Evolutionary conservation across 2,113 vertebrate species (phyloP).

Genomic region (Cyphomyrus plagiostoma): DNA sequence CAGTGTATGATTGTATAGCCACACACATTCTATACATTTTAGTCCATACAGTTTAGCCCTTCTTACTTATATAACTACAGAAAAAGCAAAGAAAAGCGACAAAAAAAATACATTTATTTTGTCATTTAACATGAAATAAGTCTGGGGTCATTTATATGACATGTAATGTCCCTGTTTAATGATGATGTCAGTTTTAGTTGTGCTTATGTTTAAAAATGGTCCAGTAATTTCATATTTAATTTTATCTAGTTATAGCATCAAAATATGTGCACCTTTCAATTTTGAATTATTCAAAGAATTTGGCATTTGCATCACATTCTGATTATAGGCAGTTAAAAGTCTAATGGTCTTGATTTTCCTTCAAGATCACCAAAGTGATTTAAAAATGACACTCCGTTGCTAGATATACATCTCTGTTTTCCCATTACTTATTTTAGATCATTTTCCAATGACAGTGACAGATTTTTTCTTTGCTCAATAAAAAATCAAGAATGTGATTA

Average conservation of each 20-base stretch:
- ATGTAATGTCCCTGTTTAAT: background rate
- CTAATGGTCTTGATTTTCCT: background rate
- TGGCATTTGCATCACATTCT: background rate
- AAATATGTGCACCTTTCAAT: background rate
- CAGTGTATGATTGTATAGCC: background rate
- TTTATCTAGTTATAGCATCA: background rate
- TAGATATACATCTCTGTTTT: background rate
- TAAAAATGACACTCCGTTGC: background rate
- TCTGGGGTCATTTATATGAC: background rate
- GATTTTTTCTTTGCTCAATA: background rate
- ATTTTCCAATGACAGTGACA: background rate
- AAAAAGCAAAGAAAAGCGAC: background rate
- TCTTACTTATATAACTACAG: background rate
- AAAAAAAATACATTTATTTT: background rate
- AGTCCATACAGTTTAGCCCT: background rate
- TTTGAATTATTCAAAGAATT: background rate
- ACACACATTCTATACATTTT: background rate
- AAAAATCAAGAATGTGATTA: conserved; percentile 35
- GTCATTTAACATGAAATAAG: background rate
- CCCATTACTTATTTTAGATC: background rate
- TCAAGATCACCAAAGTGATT: background rate
- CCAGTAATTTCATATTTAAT: background rate
- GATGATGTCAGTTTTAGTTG: background rate
- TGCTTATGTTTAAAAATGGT: background rate
- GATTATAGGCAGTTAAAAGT: background rate